Conservation (phyloP, 2,113 vertebrate genomes). For the Crotalus viridis region DNA sequence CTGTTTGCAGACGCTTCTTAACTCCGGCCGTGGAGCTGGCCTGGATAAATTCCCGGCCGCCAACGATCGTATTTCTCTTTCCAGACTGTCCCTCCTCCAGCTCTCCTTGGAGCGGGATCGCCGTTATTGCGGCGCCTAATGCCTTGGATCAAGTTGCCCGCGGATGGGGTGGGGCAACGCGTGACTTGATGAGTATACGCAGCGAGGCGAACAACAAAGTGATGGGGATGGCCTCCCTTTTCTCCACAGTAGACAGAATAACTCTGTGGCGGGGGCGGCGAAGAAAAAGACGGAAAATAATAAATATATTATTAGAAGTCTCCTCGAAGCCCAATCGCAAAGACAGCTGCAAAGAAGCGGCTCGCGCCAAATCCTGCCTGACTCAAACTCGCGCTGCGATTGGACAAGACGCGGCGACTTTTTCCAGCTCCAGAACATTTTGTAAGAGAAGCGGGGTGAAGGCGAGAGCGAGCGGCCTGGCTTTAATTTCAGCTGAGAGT, state of each 20-base stretch:
- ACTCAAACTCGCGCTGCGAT: neutral
- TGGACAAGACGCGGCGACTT: neutral
- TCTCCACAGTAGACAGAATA: neutral
- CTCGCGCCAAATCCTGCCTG: neutral
- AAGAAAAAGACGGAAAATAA: neutral
- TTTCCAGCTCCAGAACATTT: neutral
- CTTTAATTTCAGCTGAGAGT: neutral
- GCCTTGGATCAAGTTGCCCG: neutral
- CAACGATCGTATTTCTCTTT: constrained; percentile 2
- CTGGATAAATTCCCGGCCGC: neutral
- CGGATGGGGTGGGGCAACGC: neutral
- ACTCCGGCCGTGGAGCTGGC: neutral
- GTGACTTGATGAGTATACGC: neutral
- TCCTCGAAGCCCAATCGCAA: neutral
- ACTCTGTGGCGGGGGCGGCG: neutral
- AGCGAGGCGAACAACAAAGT: neutral
- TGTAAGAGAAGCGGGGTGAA: neutral
- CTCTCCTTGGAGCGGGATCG: neutral
- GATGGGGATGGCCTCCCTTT: neutral
- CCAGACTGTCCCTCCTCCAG: neutral
- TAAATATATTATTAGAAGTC: neutral
- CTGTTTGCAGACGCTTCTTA: neutral
- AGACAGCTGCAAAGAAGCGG: neutral
- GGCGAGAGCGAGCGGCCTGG: neutral
- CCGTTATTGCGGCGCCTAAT: neutral